Percentiles rank a stretch among this genome's conserved stretches.
Conservation (phyloP, 2,888 invertebrate species). For the Epirrhoe alternata region DNA sequence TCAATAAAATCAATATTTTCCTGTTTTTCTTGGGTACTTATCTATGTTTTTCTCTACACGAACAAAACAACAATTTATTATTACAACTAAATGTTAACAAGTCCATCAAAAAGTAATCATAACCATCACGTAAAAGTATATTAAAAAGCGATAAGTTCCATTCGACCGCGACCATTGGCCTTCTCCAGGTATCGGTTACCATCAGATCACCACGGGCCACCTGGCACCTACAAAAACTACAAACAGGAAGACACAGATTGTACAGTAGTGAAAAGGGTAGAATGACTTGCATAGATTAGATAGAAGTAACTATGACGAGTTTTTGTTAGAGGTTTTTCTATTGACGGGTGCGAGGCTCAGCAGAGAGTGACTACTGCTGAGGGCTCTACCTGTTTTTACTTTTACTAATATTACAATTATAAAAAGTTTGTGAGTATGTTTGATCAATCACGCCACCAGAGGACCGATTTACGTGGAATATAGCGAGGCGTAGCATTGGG, state of each 20-base stretch:
- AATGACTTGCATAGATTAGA: constrained; percentile 14
- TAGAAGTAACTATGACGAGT: constrained; percentile 7
- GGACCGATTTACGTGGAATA: too few species aligned
- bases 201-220: constrained; percentile 42
- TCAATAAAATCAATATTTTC: too few species aligned
- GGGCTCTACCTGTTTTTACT: neutral
- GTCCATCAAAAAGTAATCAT: neutral
- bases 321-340: neutral
- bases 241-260: constrained; percentile 27
- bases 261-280: constrained; percentile 8
- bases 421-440: too few species aligned
- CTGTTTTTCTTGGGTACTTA: too few species aligned
- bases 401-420: too few species aligned
- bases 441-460: too few species aligned
- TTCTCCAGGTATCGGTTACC: constrained; percentile 35
- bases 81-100: neutral
- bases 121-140: constrained; percentile 2
- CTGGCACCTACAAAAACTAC: constrained; percentile 49
- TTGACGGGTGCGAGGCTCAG: neutral
- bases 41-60: too few species aligned
- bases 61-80: too few species aligned
- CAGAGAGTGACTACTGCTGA: neutral
- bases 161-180: constrained; percentile 10
- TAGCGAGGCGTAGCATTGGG: too few species aligned
- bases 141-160: constrained; percentile 17